Evolutionary conservation across 1,140 invertebrate species (phyloP), one percentile per base, ranked within the genome.

Genomic region (Drosophila nigromelanica): DNA sequence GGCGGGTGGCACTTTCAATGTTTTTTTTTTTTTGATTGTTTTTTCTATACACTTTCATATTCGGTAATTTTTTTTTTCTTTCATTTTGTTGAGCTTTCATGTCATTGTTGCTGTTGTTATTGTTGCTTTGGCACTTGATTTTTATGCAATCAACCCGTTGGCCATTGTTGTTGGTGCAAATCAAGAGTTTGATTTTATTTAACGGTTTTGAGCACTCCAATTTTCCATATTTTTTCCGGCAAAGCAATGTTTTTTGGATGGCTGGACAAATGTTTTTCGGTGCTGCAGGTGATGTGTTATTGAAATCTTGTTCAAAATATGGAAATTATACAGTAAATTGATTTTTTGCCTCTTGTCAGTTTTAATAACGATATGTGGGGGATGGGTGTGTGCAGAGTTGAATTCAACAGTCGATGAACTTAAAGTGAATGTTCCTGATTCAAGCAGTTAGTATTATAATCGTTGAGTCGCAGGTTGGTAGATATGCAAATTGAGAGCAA

Each of bases 121-220:
- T 24, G 48, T 71, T 78, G 63, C n/a, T 54, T 61, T 56, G 66
- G 67, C 76, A 85, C 69, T 83, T 85, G 62, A 79, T 85, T 81
- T 80, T 78, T 68, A 73, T 73, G 70, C 70, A 73, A 73, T 68
- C 70, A 61, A 24, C 47, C 64, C 50, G 54, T 58, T 77, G 63
- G 77, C 52, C 30, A 55, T 71, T 78, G 79, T 73, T 64, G 78
- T 62, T 61, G 42, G 48, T 64, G 51, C 64, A 60, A 68, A 68
- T 68, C 47, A 68, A 62, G 45, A 56, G 24, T 64, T 54, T 71
- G 60, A 50, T 56, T 50, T 63, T 43, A 24, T 55, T 71, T 48
- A 42, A 67, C 39, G 35, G 14, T 59, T 58, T 56, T n/a, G 14
- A 64, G 35, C 54, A 42, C 15, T 50, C 14, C 35, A 55, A 56